Base-by-base conservation (phyloP, 2,113 vertebrate species). In the Oostethus manadensis region DNA sequence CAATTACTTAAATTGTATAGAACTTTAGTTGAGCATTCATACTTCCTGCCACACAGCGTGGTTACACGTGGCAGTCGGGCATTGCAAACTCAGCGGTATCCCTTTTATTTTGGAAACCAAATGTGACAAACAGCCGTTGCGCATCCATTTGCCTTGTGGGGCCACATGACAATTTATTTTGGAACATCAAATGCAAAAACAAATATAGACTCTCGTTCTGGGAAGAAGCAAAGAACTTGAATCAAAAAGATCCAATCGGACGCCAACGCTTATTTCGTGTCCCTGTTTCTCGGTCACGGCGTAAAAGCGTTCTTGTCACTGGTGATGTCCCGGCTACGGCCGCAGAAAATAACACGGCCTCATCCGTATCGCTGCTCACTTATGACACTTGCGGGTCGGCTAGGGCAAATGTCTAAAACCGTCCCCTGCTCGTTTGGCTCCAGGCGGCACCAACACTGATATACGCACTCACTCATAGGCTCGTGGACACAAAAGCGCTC, bases 341-440 rank as follows among this genome's bases (percentile, higher is more conserved):
- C 71, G 72, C 65, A 73, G 77, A 56, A 70, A 78, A 74, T 79
- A 76, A 70, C 76, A 79, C 69, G 62, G 70, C 79, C 46, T 75
- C 71, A 48, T 68, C 66, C 63, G 79, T 87, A 86, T 88, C 85
- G 66, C 67, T 59, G 60, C 78, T 81, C 73, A 71, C 84, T 86
- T 82, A 80, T 83, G 85, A 89, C 89, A 88, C 89, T 86, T 85
- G 77, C 74, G 89, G 88, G 88, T 88, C 79, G 22, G 59, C n/a
- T 6, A 21, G 85, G 85, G 84, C 86, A 86, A 88, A 86, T 78
- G 76, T 80, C 87, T 88, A 89, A 88, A 88, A 84, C 84, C 58
- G 55, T 83, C 74, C 80, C 66, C 44, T 23, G 83, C 69, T 73
- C 68, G 65, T 75, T 79, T 85, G 83, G 86, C 85, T 81, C 62